These are phyloP conservation scores for Portevinia maculata DNA, from an alignment of 2,888 invertebrate genomes.

Conservation along the genomic window DNA sequence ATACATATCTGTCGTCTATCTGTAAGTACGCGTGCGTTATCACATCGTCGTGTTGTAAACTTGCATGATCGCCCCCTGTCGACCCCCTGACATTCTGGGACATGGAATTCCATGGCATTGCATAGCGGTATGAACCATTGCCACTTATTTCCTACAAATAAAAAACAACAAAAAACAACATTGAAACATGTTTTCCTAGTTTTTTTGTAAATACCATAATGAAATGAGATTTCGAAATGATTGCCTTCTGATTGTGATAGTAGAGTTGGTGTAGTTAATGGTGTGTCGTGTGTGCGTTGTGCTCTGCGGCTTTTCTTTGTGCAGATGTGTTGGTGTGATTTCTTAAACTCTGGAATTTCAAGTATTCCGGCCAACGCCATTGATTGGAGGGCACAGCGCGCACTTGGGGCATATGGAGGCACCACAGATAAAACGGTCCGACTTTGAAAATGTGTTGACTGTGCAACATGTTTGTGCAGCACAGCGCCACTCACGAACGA, in stretches of 20 bases:
- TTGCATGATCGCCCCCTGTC: constrained; percentile 44
- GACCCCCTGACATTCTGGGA: constrained; percentile 59
- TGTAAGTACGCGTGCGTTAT: constrained; percentile 67
- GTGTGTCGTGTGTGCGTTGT: constrained; percentile 1
- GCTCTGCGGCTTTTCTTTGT: not conserved
- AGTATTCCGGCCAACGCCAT: constrained; percentile 70
- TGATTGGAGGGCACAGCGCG: constrained; percentile 66
- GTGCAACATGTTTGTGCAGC: constrained; percentile 69
- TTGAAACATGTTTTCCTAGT: constrained; percentile 73
- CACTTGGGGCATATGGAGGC: constrained; percentile 61
- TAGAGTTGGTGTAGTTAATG: constrained; percentile 8
- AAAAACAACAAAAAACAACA: constrained; percentile 47
- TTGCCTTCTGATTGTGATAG: constrained; percentile 58
- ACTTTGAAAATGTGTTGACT: constrained; percentile 62
- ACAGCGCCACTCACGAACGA: constrained; percentile 68
- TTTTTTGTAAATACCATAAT: constrained; percentile 73
- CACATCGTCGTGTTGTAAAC: constrained; percentile 69
- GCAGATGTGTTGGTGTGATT: constrained; percentile 60
- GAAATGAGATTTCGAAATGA: constrained; percentile 74
- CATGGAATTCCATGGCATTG: constrained; percentile 69
- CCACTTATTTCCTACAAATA: constrained; percentile 66
- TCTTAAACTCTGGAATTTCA: constrained; percentile 73
- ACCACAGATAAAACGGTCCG: constrained; percentile 63
- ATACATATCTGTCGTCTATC: constrained; percentile 66
- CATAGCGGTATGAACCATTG: constrained; percentile 72